Percentiles rank a stretch among this genome's conserved stretches.
Evolutionary conservation across 2,888 invertebrate species (phyloP).

Genomic region (Tetranychus piercei): DNA sequence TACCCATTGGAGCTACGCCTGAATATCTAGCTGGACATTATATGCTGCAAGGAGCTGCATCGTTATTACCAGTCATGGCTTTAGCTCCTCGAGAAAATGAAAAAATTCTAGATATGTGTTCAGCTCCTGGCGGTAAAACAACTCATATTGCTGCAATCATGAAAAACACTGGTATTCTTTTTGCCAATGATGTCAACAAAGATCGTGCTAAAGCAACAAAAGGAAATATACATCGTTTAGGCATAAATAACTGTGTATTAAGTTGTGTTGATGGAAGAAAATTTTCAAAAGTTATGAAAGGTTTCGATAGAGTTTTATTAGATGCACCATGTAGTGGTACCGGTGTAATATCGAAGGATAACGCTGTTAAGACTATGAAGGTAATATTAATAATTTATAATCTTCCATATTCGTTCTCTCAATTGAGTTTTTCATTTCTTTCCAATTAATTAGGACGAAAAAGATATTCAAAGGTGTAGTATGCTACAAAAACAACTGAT

Average conservation of each 20-base stretch:
- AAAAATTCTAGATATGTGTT: conserved; percentile 82
- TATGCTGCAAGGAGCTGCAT: conserved; percentile 83
- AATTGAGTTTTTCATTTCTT: conserved; percentile 19
- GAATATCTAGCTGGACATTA: conserved; percentile 98
- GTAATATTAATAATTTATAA: conserved; percentile 23
- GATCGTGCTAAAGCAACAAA: conserved; percentile 61
- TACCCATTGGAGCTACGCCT: conserved; percentile 55
- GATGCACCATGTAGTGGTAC: conserved; percentile 98
- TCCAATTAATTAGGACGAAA: conserved; percentile 42
- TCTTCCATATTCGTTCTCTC: neutral
- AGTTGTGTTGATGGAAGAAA: conserved; percentile 73
- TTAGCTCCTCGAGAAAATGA: conserved; percentile 90
- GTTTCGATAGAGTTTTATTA: conserved; percentile 81
- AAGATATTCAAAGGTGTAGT: conserved; percentile 73
- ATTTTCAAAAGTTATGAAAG: conserved; percentile 58
- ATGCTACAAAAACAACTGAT: conserved; percentile 80
- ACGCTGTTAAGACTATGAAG: conserved; percentile 79
- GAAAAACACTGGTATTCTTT: conserved; percentile 90
- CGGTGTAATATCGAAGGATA: conserved; percentile 92
- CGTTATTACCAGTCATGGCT: conserved; percentile 92
- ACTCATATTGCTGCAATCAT: conserved; percentile 92
- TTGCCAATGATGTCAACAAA: conserved; percentile 84
- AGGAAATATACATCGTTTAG: conserved; percentile 88
- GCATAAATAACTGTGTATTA: conserved; percentile 78
- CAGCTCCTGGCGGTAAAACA: conserved; percentile 96